phyloP scores from a whole-genome alignment of 2,888 invertebrate genomes.

The Sphaeridia pumilis region DNA sequence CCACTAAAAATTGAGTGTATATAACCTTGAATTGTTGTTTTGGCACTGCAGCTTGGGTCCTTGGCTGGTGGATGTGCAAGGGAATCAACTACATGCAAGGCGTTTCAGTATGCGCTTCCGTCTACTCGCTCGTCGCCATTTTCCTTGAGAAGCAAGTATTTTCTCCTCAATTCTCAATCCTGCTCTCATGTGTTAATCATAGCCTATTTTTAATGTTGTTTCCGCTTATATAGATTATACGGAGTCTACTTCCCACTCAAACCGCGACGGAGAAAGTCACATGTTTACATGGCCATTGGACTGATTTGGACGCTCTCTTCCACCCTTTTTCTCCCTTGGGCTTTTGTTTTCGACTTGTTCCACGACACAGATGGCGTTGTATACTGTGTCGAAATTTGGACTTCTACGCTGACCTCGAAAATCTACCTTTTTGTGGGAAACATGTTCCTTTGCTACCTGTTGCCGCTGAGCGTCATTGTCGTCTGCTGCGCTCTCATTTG shows the following conservation, averaged over 20 bases:
- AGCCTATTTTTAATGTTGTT: no score
- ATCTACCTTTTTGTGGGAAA: constrained; percentile 46
- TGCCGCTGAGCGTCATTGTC: constrained; percentile 45
- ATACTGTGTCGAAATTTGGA: constrained; percentile 46
- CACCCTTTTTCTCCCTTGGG: constrained; percentile 78
- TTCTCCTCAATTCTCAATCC: no score
- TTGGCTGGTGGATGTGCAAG: constrained; percentile 91
- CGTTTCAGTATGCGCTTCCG: constrained; percentile 86
- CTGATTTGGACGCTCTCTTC: constrained; percentile 81
- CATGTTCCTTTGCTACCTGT: constrained; percentile 45
- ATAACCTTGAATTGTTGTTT: not conserved
- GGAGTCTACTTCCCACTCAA: constrained; percentile 43
- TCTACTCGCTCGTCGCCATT: constrained; percentile 88
- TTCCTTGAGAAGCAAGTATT: constrained; percentile 71
- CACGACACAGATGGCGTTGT: constrained; percentile 60
- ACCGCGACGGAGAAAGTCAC: constrained; percentile 70
- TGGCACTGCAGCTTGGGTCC: constrained; percentile 64
- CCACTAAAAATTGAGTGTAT: no score
- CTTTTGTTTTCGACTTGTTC: constrained; percentile 73
- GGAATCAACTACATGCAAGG: constrained; percentile 91
- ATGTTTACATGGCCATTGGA: constrained; percentile 77
- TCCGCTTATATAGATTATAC: constrained; percentile 40
- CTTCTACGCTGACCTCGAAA: constrained; percentile 40
- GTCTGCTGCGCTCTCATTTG: constrained; percentile 46
- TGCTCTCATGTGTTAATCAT: no score